These are phyloP conservation scores for Oreocharis arfaki DNA, from an alignment of 2,113 vertebrate species.

Conservation along the genomic window DNA sequence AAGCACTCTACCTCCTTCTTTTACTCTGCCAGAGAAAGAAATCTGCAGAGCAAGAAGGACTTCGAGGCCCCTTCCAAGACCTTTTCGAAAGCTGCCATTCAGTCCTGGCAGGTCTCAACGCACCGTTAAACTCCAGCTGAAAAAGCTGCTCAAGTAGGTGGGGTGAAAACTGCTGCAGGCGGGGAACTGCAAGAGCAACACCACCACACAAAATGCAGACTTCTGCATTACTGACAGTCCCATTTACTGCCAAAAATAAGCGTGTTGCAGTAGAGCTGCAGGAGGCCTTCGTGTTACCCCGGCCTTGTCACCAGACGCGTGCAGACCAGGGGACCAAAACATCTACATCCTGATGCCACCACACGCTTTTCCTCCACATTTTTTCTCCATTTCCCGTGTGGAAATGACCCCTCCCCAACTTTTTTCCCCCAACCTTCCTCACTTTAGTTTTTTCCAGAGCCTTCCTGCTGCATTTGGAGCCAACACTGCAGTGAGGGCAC, in stretches of 20 bases:
- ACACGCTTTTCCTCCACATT: not conserved
- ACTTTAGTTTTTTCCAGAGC: not conserved
- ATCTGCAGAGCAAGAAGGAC: not conserved
- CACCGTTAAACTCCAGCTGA: not conserved
- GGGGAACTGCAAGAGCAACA: not conserved
- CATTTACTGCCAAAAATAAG: not conserved
- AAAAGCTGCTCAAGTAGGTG: not conserved
- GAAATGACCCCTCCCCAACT: not conserved
- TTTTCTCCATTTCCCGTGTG: not conserved
- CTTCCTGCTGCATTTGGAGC: not conserved
- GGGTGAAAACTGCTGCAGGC: not conserved
- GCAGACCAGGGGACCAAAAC: not conserved
- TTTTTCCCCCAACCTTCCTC: not conserved
- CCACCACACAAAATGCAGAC: not conserved
- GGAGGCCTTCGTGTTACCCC: not conserved
- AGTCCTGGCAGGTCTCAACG: not conserved
- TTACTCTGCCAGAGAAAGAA: not conserved
- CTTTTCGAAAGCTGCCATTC: not conserved
- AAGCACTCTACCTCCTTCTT: not conserved
- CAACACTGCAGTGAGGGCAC: not conserved
- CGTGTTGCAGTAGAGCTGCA: not conserved
- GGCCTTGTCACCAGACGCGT: rapidly evolving
- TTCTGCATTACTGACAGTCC: not conserved
- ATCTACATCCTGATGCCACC: not conserved
- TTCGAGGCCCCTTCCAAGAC: not conserved